Evolutionary conservation across 1,140 invertebrate species (phyloP), one percentile per base, ranked within the genome.

Genomic region (Prorops nasuta): DNA sequence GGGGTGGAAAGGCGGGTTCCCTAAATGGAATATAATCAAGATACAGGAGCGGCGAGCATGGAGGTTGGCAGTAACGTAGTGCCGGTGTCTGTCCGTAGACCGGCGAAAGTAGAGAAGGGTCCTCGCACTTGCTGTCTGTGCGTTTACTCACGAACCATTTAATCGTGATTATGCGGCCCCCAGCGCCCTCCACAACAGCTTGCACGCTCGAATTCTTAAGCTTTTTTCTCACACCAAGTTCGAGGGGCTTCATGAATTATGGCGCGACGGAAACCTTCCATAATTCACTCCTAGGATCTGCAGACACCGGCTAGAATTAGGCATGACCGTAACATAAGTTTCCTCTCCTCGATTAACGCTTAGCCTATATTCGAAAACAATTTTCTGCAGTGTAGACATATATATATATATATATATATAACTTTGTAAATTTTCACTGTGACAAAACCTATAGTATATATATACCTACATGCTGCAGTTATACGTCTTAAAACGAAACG

Each of bases 21-120:
- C 60, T 63, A 63, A 63, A 62, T 62, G 50, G 60, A 63, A 63
- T 61, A 62, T 63, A 62, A 63, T 63, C 60, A 62, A 63, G 60
- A 63, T 63, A 62, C 59, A 63, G 40, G 20, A 50, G 49, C 49
- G 32, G 43, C 41, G 37, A 44, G 35, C 24, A 42, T 46, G 42
- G 49, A 17, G 41, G 19, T 44, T 35, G 47, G 32, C 22, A 37
- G 50, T 49, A 55, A 48, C 42, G 37, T 17, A 15, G 20, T 15
- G 49, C 45, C 31, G 44, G 42, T 56, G 47, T 56, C 59, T 54
- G 44, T 61, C 40, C n/a, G 45, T 44, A 48, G 35, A 20, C 38
- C 19, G 35, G 49, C 36, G 46, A 46, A 60, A 50, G 39, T 49
- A 32, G 43, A n/a, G 54, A 17, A 44, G 28, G 34, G 16, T 31